Evolutionary conservation across 2,888 invertebrate species (phyloP), one percentile per base, ranked within the genome.

Genomic region (Lampropteryx suffumata): DNA sequence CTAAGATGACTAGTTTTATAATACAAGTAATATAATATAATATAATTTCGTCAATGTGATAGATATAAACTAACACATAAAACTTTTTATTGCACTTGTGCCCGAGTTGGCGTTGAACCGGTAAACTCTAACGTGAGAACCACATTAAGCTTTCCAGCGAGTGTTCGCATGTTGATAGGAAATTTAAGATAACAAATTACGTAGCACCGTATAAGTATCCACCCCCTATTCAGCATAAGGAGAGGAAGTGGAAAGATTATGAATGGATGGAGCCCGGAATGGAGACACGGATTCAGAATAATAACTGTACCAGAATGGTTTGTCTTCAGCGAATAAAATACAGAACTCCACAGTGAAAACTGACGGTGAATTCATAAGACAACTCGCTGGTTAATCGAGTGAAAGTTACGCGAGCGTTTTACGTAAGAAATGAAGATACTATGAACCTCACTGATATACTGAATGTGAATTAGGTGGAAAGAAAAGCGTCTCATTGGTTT

Each of bases 371-470:
- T 80, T 83, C 78, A 75, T 73, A 79, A 76, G 71, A 28, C 29
- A 39, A 40, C 48, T 53, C 67, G 68, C 69, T 79, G 81, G 76
- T 83, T 85, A 87, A 87, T 87, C 81, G 84, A 81, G 81, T 73
- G 83, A 79, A 82, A 86, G 84, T 80, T 84, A 80, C 79, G 82
- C 79, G 83, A 82, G 69, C 78, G 69, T 79, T 78, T 78, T 77
- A 82, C 82, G 74, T 82, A 77, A 81, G 79, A 77, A 84, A 81
- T 79, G 79, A 72, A 76, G 76, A 75, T 73, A 77, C 75, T 73
- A 70, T 69, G 76, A 75, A 81, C 69, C 44, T 74, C 69, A 73
- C 71, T 73, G 72, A 76, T 78, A 78, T 79, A 79, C 71, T 75
- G 73, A 83, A 83, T 80, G 79, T 69, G 84, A 85, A 86, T 85